Percentiles rank a stretch among this genome's conserved stretches.
These are phyloP conservation scores for Dolichallabes microphthalmus DNA, from an alignment of 2,113 vertebrate genomes.

Conservation along the genomic window DNA sequence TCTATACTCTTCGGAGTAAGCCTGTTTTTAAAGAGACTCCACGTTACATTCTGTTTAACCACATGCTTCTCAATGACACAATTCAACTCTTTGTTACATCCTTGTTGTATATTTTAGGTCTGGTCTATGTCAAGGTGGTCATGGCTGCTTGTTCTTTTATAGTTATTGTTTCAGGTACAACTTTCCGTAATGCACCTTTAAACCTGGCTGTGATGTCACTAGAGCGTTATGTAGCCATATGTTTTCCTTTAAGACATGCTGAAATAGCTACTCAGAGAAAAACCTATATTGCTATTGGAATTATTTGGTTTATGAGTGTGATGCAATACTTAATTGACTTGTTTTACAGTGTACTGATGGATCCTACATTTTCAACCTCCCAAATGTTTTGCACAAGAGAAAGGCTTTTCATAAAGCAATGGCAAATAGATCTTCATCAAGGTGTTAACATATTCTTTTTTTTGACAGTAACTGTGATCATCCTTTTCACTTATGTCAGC, in stretches of 20 bases:
- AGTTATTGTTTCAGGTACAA: conserved; percentile 11
- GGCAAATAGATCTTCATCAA: conserved; percentile 33
- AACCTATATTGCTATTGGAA: conserved; percentile 37
- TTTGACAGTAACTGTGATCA: conserved; percentile 10
- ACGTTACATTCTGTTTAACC: conserved; percentile 48
- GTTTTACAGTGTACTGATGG: conserved; percentile 2
- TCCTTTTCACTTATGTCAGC: conserved; percentile 44
- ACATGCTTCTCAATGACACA: conserved; percentile 44
- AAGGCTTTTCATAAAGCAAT: conserved; percentile 5
- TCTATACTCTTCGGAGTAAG: conserved; percentile 42
- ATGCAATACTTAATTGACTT: conserved; percentile 36
- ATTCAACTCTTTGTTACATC: not conserved
- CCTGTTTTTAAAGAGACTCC: conserved; percentile 42
- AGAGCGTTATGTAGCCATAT: conserved; percentile 54
- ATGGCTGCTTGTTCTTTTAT: conserved; percentile 23
- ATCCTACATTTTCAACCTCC: not conserved
- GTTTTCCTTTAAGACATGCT: conserved; percentile 49
- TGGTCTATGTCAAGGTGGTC: not conserved
- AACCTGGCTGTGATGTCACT: conserved; percentile 56
- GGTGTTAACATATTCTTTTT: conserved; percentile 26
- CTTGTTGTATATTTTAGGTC: conserved; percentile 3
- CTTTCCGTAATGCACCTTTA: conserved; percentile 47
- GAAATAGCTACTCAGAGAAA: conserved; percentile 44
- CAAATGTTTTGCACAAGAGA: conserved; percentile 29
- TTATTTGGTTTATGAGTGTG: conserved; percentile 43